Base-by-base conservation (phyloP, 2,888 invertebrate genomes). In the Helicoverpa assulta region DNA sequence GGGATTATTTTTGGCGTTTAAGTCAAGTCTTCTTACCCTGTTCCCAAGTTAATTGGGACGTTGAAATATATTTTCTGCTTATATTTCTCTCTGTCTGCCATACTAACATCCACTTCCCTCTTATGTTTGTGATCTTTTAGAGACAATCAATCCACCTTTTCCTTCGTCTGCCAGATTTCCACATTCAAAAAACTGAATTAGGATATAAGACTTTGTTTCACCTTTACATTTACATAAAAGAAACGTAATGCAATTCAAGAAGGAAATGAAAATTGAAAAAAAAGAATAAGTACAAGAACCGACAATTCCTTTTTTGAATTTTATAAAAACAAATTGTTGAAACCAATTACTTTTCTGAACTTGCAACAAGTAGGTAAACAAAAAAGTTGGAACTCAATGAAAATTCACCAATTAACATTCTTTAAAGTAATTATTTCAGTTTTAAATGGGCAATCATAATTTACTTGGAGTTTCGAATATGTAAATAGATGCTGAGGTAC, bases 331-430 rank as follows among this genome's bases (percentile, higher is more conserved):
- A 19, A 19, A 21, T 6, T 51, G 33, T 18, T 16, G 0, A 0
- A 29, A 37, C 7, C 0, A 70, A 75, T 43, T 43, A 43, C 43
- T 47, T 16, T 47, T n/a, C 55, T 43, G n/a, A 29, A 21, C 56
- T 70, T 54, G 51, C 10, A 58, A 33, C 47, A 21, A 21, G 37
- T 58, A 50, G 6, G 47, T 16, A 26, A 18, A 5, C 14, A n/a
- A 37, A 18, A 54, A 52, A 67, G 61, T 72, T 51, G 1, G 47
- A 33, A 33, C 7, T 47, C 19, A 26, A 26, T 4, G 26, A 26
- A 26, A 26, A 26, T 26, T 26, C 26, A 26, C 2, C 26, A 73
- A 73, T 73, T 54, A 66, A 52, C 40, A 73, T 75, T 61, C 47
- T 61, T 51, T 29, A 2, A 16, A 47, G 37, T 37, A 47, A 72